phyloP scores from a whole-genome alignment of 2,888 invertebrate species.

The Nudaria mundana region DNA sequence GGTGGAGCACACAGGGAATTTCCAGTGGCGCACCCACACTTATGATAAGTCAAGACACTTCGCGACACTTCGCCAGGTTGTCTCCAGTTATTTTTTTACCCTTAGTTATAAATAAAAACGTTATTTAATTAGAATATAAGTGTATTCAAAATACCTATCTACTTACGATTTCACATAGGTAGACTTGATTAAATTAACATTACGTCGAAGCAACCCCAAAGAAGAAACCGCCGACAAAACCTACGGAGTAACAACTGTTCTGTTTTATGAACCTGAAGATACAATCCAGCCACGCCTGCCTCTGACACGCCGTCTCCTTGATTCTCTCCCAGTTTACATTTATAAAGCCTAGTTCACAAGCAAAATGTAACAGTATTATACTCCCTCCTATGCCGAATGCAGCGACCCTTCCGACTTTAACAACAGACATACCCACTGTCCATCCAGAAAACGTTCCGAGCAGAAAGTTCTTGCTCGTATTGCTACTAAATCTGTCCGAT shows the following conservation, averaged over 20 bases:
- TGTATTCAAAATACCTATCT: too few relatives aligned
- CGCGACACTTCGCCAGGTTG: too few relatives aligned
- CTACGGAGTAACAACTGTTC: slow-evolving; percentile 87
- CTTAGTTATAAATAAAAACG: too few relatives aligned
- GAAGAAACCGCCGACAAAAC: slow-evolving; percentile 92
- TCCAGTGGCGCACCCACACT: too few relatives aligned
- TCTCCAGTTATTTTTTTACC: too few relatives aligned
- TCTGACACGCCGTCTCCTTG: slow-evolving; percentile 86
- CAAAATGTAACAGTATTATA: slow-evolving; percentile 91
- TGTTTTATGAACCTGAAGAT: slow-evolving; percentile 81
- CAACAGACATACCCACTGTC: slow-evolving; percentile 87
- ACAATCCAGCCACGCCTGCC: slow-evolving; percentile 87
- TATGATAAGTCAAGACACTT: too few relatives aligned
- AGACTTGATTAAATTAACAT: slow-evolving; percentile 5
- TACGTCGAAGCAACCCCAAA: slow-evolving; percentile 87
- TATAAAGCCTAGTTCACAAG: slow-evolving; percentile 93
- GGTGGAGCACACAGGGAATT: too few relatives aligned
- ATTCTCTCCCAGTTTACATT: slow-evolving; percentile 94
- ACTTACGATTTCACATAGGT: slow-evolving; percentile 8
- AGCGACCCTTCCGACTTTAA: slow-evolving; percentile 92
- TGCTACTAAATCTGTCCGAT: slow-evolving; percentile 45
- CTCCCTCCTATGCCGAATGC: slow-evolving; percentile 94
- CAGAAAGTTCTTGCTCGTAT: slow-evolving; percentile 50
- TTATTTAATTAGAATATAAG: too few relatives aligned
- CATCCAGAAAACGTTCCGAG: slow-evolving; percentile 70